Base-by-base conservation (phyloP, 1,140 invertebrate genomes). In the Papilio helenus region DNA sequence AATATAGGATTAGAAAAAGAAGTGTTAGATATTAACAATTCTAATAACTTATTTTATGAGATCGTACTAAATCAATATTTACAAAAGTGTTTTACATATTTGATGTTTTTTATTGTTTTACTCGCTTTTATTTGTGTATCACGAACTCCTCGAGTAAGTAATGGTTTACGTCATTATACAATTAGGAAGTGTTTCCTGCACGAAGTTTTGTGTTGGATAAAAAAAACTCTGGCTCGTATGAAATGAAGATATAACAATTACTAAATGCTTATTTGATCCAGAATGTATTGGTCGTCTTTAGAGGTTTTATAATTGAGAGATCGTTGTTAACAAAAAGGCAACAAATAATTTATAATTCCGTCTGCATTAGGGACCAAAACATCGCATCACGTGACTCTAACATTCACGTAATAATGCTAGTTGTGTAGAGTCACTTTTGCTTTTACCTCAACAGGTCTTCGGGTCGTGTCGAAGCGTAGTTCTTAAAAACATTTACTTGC, bases 401-500 rank as follows among this genome's bases (percentile, higher is more conserved):
- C 58, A 61, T 26, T 61, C 58, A 72, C 39, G n/a, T 72, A 42
- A 1, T 73, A 23, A 23, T 16, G 12, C 20, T 23, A 39, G n/a
- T n/a, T n/a, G n/a, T n/a, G n/a, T 1, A 3, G 72, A 49, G 10
- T 74, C 51, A 74, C 72, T 74, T 29, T 74, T 74, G 72, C 72
- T 74, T 74, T 74, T 51, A 74, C 18, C 3, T 71, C 42, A 46
- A 42, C 34, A 74, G 20, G 72, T 74, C 72, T 74, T n/a, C 20
- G 72, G 72, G 72, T 74, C 44, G 72, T 10, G 72, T 16, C 39
- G 44, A 74, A 8, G 8, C 72, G 72, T 74, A 44, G 10, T 44
- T 42, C 44, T 46, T 20, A 74, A 74, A 74, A 51, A 74, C 44
- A 74, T 74, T 74, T 74, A 74, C 44, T 49, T 74, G 72, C 39